These are phyloP conservation scores for Muntiacus muntjak DNA, from an alignment of 2,113 vertebrate genomes.

Conservation along the genomic window DNA sequence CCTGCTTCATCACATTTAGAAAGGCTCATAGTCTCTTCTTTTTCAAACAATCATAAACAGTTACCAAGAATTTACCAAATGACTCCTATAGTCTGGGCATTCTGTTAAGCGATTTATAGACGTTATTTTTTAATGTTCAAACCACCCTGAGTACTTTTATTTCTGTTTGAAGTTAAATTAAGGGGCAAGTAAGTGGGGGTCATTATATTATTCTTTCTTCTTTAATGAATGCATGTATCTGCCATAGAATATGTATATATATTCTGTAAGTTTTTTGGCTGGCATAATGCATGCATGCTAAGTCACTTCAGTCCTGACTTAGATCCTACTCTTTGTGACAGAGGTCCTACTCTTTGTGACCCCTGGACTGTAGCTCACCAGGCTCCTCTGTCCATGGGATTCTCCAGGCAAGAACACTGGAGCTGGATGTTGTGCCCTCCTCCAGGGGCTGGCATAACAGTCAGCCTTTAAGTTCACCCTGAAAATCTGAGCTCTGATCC, in stretches of 20 bases:
- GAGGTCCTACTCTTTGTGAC: too few species aligned
- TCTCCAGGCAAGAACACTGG: not conserved
- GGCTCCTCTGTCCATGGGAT: not conserved
- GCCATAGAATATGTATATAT: not conserved
- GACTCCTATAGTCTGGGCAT: not conserved
- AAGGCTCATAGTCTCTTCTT: not conserved
- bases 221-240: not conserved
- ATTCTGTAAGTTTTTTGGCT: not conserved
- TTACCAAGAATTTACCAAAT: not conserved
- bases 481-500: not conserved
- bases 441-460: not conserved
- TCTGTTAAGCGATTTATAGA: rapidly evolving
- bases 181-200: not conserved
- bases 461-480: not conserved
- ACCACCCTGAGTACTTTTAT: not conserved
- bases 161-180: too few species aligned
- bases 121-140: not conserved
- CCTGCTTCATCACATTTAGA: not conserved
- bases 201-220: not conserved
- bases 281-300: not conserved
- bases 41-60: not conserved
- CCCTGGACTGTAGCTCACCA: not conserved
- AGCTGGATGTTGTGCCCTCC: not conserved
- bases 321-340: not conserved
- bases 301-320: not conserved